These are phyloP conservation scores for Plectropomus leopardus DNA, from an alignment of 2,113 vertebrate genomes.

Conservation along the genomic window DNA sequence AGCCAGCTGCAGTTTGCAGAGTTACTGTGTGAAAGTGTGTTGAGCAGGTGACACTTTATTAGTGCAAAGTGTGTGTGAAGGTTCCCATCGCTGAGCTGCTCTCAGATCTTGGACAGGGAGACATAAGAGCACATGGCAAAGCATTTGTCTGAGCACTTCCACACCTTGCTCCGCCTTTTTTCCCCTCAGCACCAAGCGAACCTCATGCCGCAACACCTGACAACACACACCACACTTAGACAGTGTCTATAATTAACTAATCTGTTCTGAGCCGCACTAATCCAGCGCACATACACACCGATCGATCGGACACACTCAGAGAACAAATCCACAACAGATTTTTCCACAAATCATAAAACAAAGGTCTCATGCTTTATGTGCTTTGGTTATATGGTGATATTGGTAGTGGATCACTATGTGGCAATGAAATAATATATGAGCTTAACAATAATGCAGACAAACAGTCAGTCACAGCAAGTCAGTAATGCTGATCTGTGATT, in stretches of 20 bases:
- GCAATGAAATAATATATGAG: background rate
- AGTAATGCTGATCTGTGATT: too few relatives aligned
- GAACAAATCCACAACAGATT: conserved; percentile 44
- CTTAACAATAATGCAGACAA: background rate
- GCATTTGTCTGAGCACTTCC: conserved; percentile 58
- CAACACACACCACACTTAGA: conserved; percentile 80
- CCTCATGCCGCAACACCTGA: conserved; percentile 84
- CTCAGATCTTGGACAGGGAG: conserved; percentile 8
- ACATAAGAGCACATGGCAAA: conserved; percentile 72
- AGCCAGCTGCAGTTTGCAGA: background rate
- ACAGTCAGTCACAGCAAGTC: background rate
- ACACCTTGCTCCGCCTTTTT: conserved; percentile 40
- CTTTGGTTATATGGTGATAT: background rate
- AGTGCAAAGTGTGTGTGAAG: conserved; percentile 10
- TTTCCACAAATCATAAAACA: conserved; percentile 27
- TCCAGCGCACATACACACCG: conserved; percentile 75
- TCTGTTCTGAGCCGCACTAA: conserved; percentile 85
- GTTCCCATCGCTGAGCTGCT: conserved; percentile 23
- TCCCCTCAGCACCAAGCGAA: conserved; percentile 46
- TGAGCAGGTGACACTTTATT: background rate
- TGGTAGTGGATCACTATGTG: background rate
- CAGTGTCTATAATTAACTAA: conserved; percentile 87
- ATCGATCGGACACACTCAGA: conserved; percentile 64
- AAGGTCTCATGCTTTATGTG: background rate
- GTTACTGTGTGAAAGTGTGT: background rate